A percentile compares a stretch with the other conserved stretches of the same genome.
phyloP scores from a whole-genome alignment of 1,140 invertebrate species.

The Drepana arcuata region DNA sequence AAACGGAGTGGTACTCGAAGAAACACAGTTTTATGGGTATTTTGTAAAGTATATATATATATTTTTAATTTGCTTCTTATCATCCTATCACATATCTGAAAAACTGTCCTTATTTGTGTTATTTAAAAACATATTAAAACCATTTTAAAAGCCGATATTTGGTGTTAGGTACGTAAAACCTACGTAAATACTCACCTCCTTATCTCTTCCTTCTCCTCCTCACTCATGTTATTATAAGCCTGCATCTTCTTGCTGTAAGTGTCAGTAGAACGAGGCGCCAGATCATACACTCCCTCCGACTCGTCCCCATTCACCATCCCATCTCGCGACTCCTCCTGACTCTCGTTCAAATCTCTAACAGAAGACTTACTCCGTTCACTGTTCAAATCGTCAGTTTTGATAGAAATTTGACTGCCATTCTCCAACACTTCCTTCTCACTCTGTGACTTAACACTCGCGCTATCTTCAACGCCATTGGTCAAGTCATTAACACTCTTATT shows the following conservation, averaged over 20 bases:
- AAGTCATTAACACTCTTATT: conserved; percentile 40
- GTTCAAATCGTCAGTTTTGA: conserved; percentile 53
- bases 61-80: no score
- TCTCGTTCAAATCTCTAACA: conserved; percentile 12
- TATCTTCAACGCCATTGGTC: conserved; percentile 35
- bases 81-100: no score
- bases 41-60: no score
- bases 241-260: conserved; percentile 62
- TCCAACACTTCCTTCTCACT: conserved; percentile 37
- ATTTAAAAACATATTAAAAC: no score
- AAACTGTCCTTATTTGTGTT: no score
- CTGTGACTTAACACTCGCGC: conserved; percentile 34
- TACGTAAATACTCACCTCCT: conserved; percentile 50
- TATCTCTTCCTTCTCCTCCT: conserved; percentile 58
- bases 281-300: conserved; percentile 54
- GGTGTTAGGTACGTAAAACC: no score
- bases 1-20: no score
- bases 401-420: conserved; percentile 48
- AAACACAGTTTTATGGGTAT: no score
- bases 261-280: conserved; percentile 49
- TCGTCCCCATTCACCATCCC: conserved; percentile 53
- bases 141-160: no score
- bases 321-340: conserved; percentile 29
- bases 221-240: conserved; percentile 59
- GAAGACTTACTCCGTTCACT: conserved; percentile 45